Base-by-base conservation (phyloP, 2,888 invertebrate species). In the Hirtodrosophila confusa region DNA sequence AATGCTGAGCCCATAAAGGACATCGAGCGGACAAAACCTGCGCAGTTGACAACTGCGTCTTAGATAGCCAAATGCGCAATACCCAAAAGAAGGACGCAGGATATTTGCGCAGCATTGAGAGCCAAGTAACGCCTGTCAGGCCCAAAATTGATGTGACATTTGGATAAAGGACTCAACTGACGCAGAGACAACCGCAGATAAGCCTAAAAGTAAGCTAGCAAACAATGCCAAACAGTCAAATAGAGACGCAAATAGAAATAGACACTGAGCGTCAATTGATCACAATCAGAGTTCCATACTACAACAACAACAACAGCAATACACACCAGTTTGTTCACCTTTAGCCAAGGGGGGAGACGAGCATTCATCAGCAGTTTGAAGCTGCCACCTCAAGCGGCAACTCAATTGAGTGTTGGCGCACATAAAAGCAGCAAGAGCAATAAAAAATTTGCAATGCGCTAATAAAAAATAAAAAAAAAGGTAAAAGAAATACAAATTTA, bases 21-120 rank as follows among this genome's bases (percentile, higher is more conserved):
- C 31, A 37, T 45, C 40, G 17, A 78, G 67, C 63, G n/a, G 10
- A 4, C 7, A 27, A 45, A 67, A 66, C 78, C 72, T 84, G 83
- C 83, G 83, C 82, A 83, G 65, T 84, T 77, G 27, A 41, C 23
- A 61, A 69, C 63, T 82, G 72, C 84, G 80, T 75, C 72, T 50
- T 53, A 17, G 49, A 6, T 31, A 35, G 10, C 12, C 11, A 75
- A 78, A 50, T 80, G 83, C 80, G 80, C 80, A 82, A 54, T 66
- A 29, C 41, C 31, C n/a, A 24, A 1, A 8, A 10, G 10, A 33
- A 40, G 12, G 27, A 24, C n/a, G 6, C 12, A 40, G 45, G 50
- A 58, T 27, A 27, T 23, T n/a, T 66, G 50, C 69, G 69, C 65
- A 69, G 50, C 33, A 43, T 10, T 11, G 3, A 9, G 33, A 24